Conservation (phyloP, 2,797 vertebrate genomes). For the Myotis findleyi region DNA sequence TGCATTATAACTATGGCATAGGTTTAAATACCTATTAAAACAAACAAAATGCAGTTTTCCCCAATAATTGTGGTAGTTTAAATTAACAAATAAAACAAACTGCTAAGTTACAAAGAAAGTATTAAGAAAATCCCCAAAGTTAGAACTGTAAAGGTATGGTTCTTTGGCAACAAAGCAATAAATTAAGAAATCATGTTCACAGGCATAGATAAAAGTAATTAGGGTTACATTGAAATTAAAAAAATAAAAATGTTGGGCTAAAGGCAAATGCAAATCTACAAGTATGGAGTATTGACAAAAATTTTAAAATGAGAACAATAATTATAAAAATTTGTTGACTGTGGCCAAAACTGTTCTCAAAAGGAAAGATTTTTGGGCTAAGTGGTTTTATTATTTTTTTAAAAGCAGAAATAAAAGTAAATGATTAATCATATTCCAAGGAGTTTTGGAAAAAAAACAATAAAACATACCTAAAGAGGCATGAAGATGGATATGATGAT, state of each 20-base stretch:
- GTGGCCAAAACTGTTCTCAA: not conserved
- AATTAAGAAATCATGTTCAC: not conserved
- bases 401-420: constrained; percentile 21
- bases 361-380: constrained; percentile 18
- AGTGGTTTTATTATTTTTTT: not conserved
- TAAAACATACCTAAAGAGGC: not conserved
- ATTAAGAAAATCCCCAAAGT: not conserved
- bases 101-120: not conserved
- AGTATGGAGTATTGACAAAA: not conserved
- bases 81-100: not conserved
- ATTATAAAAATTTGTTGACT: not conserved
- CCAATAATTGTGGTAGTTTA: not conserved
- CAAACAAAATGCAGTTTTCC: not conserved
- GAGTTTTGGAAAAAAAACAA: constrained; percentile 8
- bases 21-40: not conserved
- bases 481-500: not conserved
- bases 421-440: not conserved
- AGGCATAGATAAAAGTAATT: not conserved
- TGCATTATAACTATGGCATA: not conserved
- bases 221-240: not conserved
- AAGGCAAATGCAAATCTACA: not conserved
- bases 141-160: not conserved
- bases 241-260: not conserved
- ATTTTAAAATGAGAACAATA: not conserved
- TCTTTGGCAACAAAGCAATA: not conserved